Evolutionary conservation across 1,140 invertebrate species (phyloP), one percentile per base, ranked within the genome.

Genomic region (Adoxophyes honmai): DNA sequence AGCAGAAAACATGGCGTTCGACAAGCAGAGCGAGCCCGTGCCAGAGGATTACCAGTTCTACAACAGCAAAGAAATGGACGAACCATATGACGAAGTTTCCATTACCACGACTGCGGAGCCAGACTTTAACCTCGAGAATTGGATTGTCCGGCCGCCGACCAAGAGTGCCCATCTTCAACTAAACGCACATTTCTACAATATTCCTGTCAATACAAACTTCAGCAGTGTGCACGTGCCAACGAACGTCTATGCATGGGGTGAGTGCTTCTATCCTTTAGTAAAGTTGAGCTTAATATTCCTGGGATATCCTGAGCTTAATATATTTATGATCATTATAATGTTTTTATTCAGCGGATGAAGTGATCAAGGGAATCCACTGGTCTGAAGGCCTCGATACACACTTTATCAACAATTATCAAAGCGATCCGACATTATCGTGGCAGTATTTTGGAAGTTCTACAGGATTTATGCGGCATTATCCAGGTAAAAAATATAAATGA

Each of bases 371-470:
- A 44, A 95, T 94, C 57, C 92, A 92, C 68, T 96, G 95, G 94
- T 98, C 97, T 1, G 94, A 96, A 73, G 92, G 93, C 38, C 89
- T 99, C 60, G 96, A 98, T 83, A 92, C 93, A 39, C 95, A 94
- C 60, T 99, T 99, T 84, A 92, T 91, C 66, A 93, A 94, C 67
- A 99, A 99, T 84, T 96, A 96, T 71, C 92, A 95, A 75, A 91
- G 92, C 34, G 96, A 99, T 90, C 95, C 95, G 5, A 95, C 95
- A 3, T 90, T 99, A 16, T 95, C 96, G 4, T 99, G 97, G 97
- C 98, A 99, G 89, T 99, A 98, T 89, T 99, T 99, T 90, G 97
- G 98, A 33, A 98, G 97, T 83, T 94, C 96, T 44, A 95, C 95
- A 0, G 98, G 98, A 9, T 98, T 99, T 81, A 96, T 99, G 94